Conservation (phyloP, 2,113 vertebrate genomes). For the Monopterus albus region DNA sequence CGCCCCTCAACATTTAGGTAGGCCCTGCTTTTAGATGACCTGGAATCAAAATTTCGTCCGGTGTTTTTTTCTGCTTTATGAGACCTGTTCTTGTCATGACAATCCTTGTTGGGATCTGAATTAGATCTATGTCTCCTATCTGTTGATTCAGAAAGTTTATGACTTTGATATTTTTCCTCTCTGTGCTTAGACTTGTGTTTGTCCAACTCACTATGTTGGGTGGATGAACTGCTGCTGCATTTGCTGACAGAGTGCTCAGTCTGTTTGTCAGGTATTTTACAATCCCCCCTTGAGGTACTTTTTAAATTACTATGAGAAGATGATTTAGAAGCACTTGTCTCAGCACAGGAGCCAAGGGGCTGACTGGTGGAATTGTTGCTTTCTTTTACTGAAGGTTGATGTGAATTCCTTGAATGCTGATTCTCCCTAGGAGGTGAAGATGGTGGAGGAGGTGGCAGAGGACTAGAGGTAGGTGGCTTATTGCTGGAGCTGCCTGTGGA, state of each 20-base stretch:
- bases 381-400: constrained; percentile 34
- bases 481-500: neutral
- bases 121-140: constrained; percentile 26
- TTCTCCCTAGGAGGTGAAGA: constrained; percentile 10
- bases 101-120: constrained; percentile 47
- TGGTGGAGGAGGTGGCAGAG: neutral
- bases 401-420: neutral
- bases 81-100: constrained; percentile 39
- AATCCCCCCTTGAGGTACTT: constrained; percentile 21
- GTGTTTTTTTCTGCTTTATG: constrained; percentile 77
- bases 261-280: constrained; percentile 46
- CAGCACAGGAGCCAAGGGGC: neutral
- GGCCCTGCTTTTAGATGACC: constrained; percentile 65
- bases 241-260: constrained; percentile 48
- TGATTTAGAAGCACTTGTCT: constrained; percentile 4
- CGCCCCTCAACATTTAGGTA: constrained; percentile 67
- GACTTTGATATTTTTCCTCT: constrained; percentile 49
- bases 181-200: constrained; percentile 58
- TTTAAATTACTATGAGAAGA: constrained; percentile 21
- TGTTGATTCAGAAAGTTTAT: constrained; percentile 32
- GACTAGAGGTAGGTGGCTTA: neutral
- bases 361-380: neutral
- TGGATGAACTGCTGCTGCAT: constrained; percentile 65
- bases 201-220: constrained; percentile 55
- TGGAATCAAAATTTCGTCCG: constrained; percentile 78